A percentile compares a stretch with the other conserved stretches of the same genome.
Conservation (phyloP, 1,140 invertebrate genomes). For the Drosophila nigrodunni region DNA sequence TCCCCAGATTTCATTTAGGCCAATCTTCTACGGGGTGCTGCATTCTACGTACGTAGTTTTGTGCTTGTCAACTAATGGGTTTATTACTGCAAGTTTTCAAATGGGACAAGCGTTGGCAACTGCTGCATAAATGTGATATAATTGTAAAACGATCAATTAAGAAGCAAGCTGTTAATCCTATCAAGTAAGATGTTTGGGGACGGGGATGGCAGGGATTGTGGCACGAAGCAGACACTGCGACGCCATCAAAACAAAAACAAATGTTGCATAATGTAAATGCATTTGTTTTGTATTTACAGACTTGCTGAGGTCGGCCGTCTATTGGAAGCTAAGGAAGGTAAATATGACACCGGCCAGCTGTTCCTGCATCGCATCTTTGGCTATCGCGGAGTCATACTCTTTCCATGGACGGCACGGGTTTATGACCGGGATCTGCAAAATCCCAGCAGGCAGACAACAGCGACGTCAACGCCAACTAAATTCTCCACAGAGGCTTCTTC, state of each 20-base stretch:
- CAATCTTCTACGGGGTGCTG: slow-evolving; percentile 30
- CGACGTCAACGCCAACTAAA: slow-evolving; percentile 44
- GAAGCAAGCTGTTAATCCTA: slow-evolving; percentile 64
- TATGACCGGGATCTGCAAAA: slow-evolving; percentile 95
- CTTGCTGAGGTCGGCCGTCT: slow-evolving; percentile 87
- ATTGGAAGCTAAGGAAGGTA: slow-evolving; percentile 93
- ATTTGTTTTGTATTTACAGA: slow-evolving; percentile 69
- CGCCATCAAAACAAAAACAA: slow-evolving; percentile 32
- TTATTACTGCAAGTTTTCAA: slow-evolving; percentile 65
- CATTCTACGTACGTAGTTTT: slow-evolving; percentile 20
- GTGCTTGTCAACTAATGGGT: slow-evolving; percentile 57
- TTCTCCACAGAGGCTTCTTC: slow-evolving; percentile 67
- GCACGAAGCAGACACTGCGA: slow-evolving; percentile 10
- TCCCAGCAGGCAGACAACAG: slow-evolving; percentile 79
- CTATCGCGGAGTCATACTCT: slow-evolving; percentile 97
- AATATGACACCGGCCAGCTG: slow-evolving; percentile 97
- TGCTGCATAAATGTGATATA: slow-evolving; percentile 61
- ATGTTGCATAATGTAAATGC: slow-evolving; percentile 41
- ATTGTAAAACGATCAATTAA: slow-evolving; percentile 57
- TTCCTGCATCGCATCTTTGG: slow-evolving; percentile 98
- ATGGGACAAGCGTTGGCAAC: slow-evolving; percentile 66
- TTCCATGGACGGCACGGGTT: slow-evolving; percentile 97
- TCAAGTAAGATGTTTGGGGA: slow-evolving; percentile 57
- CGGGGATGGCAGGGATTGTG: slow-evolving; percentile 6
- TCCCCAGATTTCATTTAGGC: slow-evolving; percentile 34